Evolutionary conservation across 2,797 vertebrate species (phyloP).

Genomic region (Miichthys miiuy): DNA sequence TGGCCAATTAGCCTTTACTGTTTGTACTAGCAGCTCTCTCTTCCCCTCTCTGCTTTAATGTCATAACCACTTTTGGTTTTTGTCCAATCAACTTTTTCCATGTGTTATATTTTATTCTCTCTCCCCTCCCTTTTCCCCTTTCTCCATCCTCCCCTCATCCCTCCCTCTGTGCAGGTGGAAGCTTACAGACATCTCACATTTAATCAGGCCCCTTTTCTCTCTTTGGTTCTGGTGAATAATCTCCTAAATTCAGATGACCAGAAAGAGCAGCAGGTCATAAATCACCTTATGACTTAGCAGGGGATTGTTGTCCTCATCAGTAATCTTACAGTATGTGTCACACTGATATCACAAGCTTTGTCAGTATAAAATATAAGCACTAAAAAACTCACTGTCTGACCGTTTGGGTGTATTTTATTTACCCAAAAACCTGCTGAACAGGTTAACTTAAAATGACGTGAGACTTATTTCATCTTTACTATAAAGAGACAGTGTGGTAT

Average conservation of each 20-base stretch:
- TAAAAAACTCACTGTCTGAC: background rate
- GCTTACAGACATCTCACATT: slow-evolving; percentile 60
- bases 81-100: slow-evolving; percentile 63
- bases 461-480: background rate
- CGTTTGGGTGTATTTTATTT: background rate
- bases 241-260: slow-evolving; percentile 38
- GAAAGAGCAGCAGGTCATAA: slow-evolving; percentile 27
- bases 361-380: background rate
- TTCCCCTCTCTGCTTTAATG: slow-evolving; percentile 18
- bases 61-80: slow-evolving; percentile 30
- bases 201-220: slow-evolving; percentile 42
- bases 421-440: background rate
- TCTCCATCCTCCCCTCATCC: slow-evolving; percentile 29
- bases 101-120: background rate
- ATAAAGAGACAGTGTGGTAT: background rate
- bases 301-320: slow-evolving; percentile 13
- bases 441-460: background rate
- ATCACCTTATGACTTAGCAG: slow-evolving; percentile 17
- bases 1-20: slow-evolving; percentile 90
- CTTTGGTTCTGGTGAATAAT: slow-evolving; percentile 57
- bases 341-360: slow-evolving; percentile 5
- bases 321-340: slow-evolving; percentile 25
- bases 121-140: slow-evolving; percentile 6
- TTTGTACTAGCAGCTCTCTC: slow-evolving; percentile 80
- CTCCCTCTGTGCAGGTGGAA: slow-evolving; percentile 37